These are phyloP conservation scores for Anastrepha ludens DNA, from an alignment of 1,140 invertebrate genomes.

Conservation along the genomic window DNA sequence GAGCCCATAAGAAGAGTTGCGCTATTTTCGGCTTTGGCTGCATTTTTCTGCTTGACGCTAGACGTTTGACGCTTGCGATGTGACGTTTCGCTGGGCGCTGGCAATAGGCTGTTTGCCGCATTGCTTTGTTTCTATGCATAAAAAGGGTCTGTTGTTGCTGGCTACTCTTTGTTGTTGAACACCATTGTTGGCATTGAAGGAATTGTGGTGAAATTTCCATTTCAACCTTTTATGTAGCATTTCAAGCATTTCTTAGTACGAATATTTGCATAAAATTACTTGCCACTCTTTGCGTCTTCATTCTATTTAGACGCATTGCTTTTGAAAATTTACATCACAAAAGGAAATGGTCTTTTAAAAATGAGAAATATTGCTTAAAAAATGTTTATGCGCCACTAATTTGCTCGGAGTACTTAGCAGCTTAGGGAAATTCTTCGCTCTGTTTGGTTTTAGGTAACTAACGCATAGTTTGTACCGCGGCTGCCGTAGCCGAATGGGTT, in stretches of 20 bases:
- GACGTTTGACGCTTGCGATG: not conserved
- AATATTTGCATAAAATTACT: constrained; percentile 1
- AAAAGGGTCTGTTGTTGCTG: not conserved
- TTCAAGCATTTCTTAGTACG: too few species aligned
- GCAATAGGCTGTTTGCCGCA: not conserved
- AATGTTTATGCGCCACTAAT: too few species aligned
- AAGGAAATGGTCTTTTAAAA: too few species aligned
- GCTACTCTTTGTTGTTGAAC: not conserved
- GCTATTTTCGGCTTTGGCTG: not conserved
- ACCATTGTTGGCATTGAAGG: not conserved
- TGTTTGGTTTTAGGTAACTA: too few species aligned
- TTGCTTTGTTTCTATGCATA: not conserved
- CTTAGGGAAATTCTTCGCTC: too few species aligned
- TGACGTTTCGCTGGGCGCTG: not conserved
- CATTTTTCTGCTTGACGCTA: not conserved
- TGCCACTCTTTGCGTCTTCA: too few species aligned
- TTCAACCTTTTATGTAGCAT: not conserved
- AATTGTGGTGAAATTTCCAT: not conserved
- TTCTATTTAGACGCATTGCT: too few species aligned
- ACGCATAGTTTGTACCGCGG: too few species aligned
- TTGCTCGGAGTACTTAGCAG: too few species aligned
- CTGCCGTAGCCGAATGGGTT: too few species aligned
- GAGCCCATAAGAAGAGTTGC: not conserved
- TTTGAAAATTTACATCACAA: too few species aligned
- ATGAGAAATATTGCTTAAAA: too few species aligned